Evolutionary conservation across 2,797 vertebrate species (phyloP).

Genomic region (Phrynocephalus guinanensis): DNA sequence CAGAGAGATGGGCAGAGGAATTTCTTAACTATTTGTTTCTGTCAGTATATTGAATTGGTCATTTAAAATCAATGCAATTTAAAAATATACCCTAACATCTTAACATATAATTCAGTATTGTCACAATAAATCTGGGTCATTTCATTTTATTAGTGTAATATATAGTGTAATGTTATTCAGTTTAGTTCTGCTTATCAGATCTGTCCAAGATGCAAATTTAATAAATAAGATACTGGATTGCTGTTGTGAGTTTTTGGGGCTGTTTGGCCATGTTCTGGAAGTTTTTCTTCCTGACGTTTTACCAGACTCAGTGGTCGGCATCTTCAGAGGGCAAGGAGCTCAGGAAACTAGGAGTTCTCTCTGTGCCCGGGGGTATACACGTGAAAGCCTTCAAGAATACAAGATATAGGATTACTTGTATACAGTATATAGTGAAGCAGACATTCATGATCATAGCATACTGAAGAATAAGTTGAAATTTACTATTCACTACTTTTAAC

Average conservation of each 20-base stretch:
- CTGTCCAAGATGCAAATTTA: not conserved
- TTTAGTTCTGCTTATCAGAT: conserved; percentile 30
- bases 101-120: conserved; percentile 20
- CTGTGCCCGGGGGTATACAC: too few species aligned
- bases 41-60: not conserved
- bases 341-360: too few species aligned
- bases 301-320: too few species aligned
- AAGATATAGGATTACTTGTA: conserved; percentile 2
- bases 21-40: not conserved
- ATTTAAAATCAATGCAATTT: conserved; percentile 35
- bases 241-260: too few species aligned
- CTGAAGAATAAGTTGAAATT: conserved; percentile 47
- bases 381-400: too few species aligned
- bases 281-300: too few species aligned
- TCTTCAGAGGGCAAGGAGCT: too few species aligned
- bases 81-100: not conserved
- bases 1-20: too few species aligned
- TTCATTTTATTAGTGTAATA: not conserved
- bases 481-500: conserved; percentile 37
- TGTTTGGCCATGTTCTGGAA: too few species aligned
- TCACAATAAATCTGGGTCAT: not conserved
- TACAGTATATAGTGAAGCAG: conserved; percentile 35
- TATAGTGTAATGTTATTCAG: conserved; percentile 27
- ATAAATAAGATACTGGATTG: conserved; percentile 35
- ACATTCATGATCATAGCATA: conserved; percentile 47